phyloP scores from a whole-genome alignment of 2,797 vertebrate species.

The Tauraco hartlaubi region DNA sequence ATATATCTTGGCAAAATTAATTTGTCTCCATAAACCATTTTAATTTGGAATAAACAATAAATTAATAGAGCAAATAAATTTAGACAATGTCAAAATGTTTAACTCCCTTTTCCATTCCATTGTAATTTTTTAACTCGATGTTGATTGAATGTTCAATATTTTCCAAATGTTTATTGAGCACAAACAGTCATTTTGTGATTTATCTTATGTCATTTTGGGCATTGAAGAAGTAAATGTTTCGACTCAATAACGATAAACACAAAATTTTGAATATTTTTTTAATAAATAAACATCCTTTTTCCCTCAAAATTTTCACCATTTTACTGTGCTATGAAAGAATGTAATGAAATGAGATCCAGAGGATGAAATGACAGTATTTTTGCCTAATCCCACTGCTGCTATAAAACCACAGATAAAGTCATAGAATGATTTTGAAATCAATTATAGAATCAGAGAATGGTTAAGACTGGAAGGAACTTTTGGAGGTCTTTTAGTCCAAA shows the following conservation, averaged over 20 bases:
- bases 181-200: not conserved
- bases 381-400: accelerated
- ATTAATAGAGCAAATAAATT: not conserved
- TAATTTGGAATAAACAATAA: not conserved
- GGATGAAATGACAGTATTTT: not conserved
- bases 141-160: not conserved
- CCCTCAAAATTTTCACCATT: not conserved
- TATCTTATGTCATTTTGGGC: not conserved
- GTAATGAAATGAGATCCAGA: not conserved
- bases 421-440: not conserved
- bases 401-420: not conserved
- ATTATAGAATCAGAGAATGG: not conserved
- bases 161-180: not conserved
- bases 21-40: not conserved
- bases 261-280: not conserved
- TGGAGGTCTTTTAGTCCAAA: too few species aligned
- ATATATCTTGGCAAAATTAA: not conserved
- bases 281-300: not conserved
- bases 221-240: not conserved
- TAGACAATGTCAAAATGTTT: not conserved
- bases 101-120: not conserved
- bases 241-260: not conserved
- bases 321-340: not conserved
- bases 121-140: accelerated
- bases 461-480: not conserved